Base-by-base conservation (phyloP, 2,888 invertebrate genomes). In the Ornithoptera priamus region DNA sequence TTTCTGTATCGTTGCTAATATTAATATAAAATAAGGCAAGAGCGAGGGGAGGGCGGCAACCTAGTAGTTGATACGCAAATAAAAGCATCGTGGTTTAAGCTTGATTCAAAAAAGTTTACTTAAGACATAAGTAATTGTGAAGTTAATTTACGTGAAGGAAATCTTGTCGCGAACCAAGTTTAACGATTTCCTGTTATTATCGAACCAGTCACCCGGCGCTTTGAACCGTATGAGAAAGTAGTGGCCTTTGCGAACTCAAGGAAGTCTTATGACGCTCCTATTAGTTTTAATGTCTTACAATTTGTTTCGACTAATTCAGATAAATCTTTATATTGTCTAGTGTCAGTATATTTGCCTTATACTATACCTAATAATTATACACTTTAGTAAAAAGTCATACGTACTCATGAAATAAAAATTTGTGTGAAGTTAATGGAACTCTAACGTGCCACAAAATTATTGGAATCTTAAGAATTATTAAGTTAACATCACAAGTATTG, bases 171-270 rank as follows among this genome's bases (percentile, higher is more conserved):
- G 67, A 71, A 71, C 64, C 60, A 72, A 72, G 69, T 74, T 46
- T 74, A 74, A 76, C 72, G 70, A 75, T 76, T 78, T 78, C 77
- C 78, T 78, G 77, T 76, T 77, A 75, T 78, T 77, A 75, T 75
- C 73, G 70, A 73, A 69, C 71, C 73, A 75, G 74, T 75, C 73
- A 73, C 72, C 72, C 68, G 71, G 39, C 64, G 59, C 53, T 63
- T 60, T 70, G 70, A 70, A 70, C 68, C 72, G 72, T 75, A 77
- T 80, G 75, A 80, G 81, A 86, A 88, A 88, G 88, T 88, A 84
- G 83, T 76, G 88, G 84, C 86, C 81, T 82, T 83, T 82, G 81
- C 80, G 75, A 77, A 77, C 66, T 65, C 68, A 74, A 74, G 71
- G 76, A 78, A 71, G 76, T 70, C 67, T 57, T 61, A 65, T 63